Evolutionary conservation across 2,113 vertebrate species (phyloP).

Genomic region (Lycocorax pyrrhopterus): DNA sequence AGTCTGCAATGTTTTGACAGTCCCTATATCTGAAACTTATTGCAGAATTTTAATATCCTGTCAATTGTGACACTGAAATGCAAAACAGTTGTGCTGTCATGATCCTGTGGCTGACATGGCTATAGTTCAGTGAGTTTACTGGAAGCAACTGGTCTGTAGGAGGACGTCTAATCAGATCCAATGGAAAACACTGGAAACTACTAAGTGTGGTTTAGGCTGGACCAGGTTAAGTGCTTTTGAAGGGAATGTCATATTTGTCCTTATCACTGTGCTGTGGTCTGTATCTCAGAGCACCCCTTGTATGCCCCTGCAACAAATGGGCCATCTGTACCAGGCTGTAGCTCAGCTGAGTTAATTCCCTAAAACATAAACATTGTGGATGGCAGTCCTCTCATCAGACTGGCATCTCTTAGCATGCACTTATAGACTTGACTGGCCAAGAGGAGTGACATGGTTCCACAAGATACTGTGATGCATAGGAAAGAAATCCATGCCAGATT

Average conservation of each 20-base stretch:
- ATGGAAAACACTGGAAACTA: not conserved
- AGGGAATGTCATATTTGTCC: not conserved
- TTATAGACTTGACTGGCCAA: not conserved
- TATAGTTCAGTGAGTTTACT: not conserved
- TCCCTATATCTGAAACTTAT: not conserved
- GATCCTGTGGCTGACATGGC: not conserved
- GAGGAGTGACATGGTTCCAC: not conserved
- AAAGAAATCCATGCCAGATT: not conserved
- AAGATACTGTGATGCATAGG: not conserved
- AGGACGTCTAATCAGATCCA: not conserved
- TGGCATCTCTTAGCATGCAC: not conserved
- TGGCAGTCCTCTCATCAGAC: not conserved
- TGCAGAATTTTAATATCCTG: not conserved
- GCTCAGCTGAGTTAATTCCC: not conserved
- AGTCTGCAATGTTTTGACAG: not conserved
- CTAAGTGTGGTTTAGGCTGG: not conserved
- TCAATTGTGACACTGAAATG: not conserved
- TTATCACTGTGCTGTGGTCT: accelerated
- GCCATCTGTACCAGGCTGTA: not conserved
- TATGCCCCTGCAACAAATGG: too few species aligned
- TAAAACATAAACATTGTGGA: not conserved
- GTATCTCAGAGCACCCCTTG: not conserved
- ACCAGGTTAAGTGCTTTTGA: not conserved
- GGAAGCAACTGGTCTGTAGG: not conserved
- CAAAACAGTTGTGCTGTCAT: not conserved